These are phyloP conservation scores for Thereva nobilitata DNA, from an alignment of 2,888 invertebrate genomes.

Conservation along the genomic window DNA sequence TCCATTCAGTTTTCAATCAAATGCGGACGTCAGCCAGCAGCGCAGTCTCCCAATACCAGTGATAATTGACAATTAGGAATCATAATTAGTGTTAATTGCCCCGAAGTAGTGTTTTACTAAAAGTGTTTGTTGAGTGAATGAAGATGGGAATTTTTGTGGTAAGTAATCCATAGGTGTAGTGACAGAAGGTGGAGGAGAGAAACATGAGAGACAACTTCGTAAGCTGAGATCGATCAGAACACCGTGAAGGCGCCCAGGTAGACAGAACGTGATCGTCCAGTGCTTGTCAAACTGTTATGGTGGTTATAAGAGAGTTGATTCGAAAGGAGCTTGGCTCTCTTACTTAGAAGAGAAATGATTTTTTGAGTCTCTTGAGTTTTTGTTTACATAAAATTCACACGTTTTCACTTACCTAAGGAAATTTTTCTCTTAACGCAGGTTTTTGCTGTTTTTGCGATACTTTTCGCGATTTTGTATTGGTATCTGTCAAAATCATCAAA, in stretches of 20 bases:
- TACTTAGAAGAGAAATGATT: not conserved
- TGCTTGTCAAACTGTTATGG: constrained; percentile 14
- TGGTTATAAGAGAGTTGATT: constrained; percentile 9
- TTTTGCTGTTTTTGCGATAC: not conserved
- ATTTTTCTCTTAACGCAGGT: constrained; percentile 1
- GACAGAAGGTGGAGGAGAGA: constrained; percentile 15
- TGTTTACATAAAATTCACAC: not conserved
- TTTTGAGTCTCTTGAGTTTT: not conserved
- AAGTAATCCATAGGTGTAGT: no score
- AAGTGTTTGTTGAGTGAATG: no score
- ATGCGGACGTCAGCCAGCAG: constrained; percentile 8
- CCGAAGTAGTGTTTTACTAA: no score
- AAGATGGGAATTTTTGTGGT: no score
- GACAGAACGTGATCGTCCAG: constrained; percentile 1
- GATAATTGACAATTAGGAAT: no score
- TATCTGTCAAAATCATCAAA: constrained; percentile 59
- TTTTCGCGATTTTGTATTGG: constrained; percentile 4
- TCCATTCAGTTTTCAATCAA: constrained; percentile 12
- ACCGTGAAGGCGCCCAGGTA: no score
- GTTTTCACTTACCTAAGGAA: not conserved
- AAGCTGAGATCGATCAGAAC: constrained; percentile 7
- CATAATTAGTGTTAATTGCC: no score
- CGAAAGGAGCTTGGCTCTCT: not conserved
- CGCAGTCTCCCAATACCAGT: not conserved
- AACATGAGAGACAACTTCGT: constrained; percentile 4